Base-by-base conservation (phyloP, 1,140 invertebrate species). In the Trichonephila clavipes region DNA sequence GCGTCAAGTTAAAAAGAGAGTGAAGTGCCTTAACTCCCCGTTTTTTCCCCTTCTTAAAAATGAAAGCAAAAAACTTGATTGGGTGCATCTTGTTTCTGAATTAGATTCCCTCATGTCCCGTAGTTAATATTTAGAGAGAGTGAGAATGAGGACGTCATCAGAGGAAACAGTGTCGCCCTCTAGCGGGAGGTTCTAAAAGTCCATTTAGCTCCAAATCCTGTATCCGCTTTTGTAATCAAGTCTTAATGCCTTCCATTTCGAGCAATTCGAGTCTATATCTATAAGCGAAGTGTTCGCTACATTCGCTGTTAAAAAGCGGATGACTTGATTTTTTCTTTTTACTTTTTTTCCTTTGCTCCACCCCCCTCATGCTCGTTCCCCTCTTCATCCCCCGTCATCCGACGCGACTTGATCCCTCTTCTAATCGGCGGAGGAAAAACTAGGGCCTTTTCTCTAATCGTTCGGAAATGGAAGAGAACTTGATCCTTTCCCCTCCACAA, bases 201-300 rank as follows among this genome's bases (percentile, higher is more conserved):
- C 93, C 88, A 94, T 94, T 94, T 94, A 94, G 93, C 64, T 89
- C 87, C 40, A 94, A 94, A 94, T 89, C 93, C 88, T 19, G 93
- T 94, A 89, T 94, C 86, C 82, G 93, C 93, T 94, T 94, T 94
- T 94, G 93, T 94, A 94, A 94, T 94, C 87, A 85, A 51, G 66
- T 89, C 64, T 89, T 94, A 94, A 94, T 94, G 64, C 93, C 64
- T 82, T 85, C 88, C 93, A 90, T 94, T 94, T 90, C 88, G 18
- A 28, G 66, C 24, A 69, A 89, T 58, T 85, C 66, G 69, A 40
- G 81, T 21, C 85, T 92, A 85, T 85, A 92, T 92, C 90, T 92
- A 85, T 85, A 92, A 18, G 21, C 89, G 59, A 19, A 51, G n/a
- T 28, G 21, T 21, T 59, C 51, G 51, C 18, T 61, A 21, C 85